Evolutionary conservation across 2,113 vertebrate species (phyloP).

Genomic region (Callipepla californica): DNA sequence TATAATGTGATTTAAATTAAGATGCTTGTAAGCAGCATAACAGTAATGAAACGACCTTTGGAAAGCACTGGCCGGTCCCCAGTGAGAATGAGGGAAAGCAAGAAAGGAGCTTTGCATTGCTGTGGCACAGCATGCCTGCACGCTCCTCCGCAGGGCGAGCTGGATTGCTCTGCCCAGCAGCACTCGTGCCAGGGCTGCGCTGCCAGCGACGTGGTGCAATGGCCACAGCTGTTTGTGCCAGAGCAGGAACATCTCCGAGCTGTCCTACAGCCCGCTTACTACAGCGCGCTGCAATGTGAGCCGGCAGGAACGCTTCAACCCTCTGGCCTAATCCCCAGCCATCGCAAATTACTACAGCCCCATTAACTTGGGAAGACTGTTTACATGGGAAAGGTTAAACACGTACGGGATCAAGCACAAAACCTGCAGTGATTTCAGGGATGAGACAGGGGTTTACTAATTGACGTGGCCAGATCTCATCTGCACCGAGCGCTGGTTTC

Average conservation of each 20-base stretch:
- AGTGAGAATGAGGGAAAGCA: neutral
- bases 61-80: neutral
- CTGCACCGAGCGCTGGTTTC: neutral
- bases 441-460: neutral
- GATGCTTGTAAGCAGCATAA: constrained; percentile 9
- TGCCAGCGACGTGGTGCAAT: accelerated
- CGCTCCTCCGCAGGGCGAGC: neutral
- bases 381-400: constrained; percentile 23
- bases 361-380: constrained; percentile 13
- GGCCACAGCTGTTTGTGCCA: neutral
- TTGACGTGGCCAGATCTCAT: neutral
- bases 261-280: neutral
- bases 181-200: accelerated
- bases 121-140: neutral
- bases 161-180: neutral
- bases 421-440: neutral
- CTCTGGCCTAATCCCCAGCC: neutral
- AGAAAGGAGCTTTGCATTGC: neutral
- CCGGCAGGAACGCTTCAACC: constrained; percentile 20
- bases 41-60: neutral
- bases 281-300: neutral
- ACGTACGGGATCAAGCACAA: neutral
- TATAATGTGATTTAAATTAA: constrained; percentile 38
- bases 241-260: neutral
- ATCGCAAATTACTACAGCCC: constrained; percentile 40